Percentiles rank a stretch among this genome's conserved stretches.
Conservation (phyloP, 2,113 vertebrate species). For the Nestor notabilis region DNA sequence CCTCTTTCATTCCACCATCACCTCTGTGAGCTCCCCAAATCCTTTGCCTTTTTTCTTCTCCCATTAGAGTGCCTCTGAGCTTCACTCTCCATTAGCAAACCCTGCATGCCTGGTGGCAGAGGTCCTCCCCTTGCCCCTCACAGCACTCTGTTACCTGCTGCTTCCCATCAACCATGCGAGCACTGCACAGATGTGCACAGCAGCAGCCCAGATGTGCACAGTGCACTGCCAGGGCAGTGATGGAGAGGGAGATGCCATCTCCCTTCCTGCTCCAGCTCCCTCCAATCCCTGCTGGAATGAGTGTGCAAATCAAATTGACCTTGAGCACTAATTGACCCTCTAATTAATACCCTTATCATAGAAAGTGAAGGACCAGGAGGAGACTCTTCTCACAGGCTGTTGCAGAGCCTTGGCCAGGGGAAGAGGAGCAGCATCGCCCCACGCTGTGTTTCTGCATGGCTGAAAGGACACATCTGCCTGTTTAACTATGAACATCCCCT, state of each 20-base stretch:
- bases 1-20: neutral
- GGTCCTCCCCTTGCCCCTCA: neutral
- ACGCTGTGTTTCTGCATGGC: rapidly evolving
- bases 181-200: neutral
- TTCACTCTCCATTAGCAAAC: neutral
- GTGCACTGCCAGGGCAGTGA: neutral
- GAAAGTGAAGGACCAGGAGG: neutral
- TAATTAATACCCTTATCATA: conserved; percentile 17
- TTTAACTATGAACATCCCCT: neutral
- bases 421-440: neutral
- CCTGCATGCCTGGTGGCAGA: neutral
- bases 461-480: neutral
- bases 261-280: neutral
- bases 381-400: neutral
- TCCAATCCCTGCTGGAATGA: neutral
- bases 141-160: neutral
- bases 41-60: no score
- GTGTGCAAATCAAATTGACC: conserved; percentile 18
- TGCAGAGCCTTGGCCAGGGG: neutral
- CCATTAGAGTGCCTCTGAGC: neutral
- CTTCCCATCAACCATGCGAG: neutral
- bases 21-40: neutral
- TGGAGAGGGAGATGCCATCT: neutral
- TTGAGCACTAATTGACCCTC: conserved; percentile 32
- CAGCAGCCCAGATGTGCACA: neutral